Evolutionary conservation across 1,140 invertebrate species (phyloP).

Genomic region (Trachelipus rathkii): DNA sequence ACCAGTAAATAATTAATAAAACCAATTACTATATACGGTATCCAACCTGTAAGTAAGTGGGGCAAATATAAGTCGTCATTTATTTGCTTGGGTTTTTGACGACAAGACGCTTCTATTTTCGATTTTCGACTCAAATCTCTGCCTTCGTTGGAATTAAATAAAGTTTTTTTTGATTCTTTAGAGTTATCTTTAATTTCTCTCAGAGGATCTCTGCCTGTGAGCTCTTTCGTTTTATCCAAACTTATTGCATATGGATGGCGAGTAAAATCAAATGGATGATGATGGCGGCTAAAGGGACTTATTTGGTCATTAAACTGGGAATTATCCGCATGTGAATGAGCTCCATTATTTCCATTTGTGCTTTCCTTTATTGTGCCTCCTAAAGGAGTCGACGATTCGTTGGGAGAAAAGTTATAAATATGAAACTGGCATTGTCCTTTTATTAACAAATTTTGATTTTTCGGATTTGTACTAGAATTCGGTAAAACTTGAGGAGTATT

Average conservation of each 20-base stretch:
- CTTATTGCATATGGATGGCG: conserved; percentile 44
- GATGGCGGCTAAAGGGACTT: conserved; percentile 21
- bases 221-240: conserved; percentile 38
- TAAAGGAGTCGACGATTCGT: neutral
- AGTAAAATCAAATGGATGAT: conserved; percentile 27
- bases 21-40: neutral
- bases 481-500: neutral
- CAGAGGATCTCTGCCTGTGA: conserved; percentile 33
- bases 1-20: too few species aligned
- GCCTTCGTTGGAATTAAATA: conserved; percentile 18
- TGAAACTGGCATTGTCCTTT: neutral
- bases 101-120: conserved; percentile 30
- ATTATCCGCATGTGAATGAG: too few species aligned
- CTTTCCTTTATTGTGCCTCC: too few species aligned
- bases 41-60: conserved; percentile 54
- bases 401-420: neutral
- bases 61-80: conserved; percentile 53
- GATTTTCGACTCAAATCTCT: conserved; percentile 28
- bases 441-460: neutral
- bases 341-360: too few species aligned
- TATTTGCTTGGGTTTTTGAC: conserved; percentile 44
- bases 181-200: conserved; percentile 42
- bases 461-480: neutral
- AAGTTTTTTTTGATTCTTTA: conserved; percentile 19
- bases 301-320: neutral